phyloP scores from a whole-genome alignment of 2,888 invertebrate species.

The Anthoptus insignis region DNA sequence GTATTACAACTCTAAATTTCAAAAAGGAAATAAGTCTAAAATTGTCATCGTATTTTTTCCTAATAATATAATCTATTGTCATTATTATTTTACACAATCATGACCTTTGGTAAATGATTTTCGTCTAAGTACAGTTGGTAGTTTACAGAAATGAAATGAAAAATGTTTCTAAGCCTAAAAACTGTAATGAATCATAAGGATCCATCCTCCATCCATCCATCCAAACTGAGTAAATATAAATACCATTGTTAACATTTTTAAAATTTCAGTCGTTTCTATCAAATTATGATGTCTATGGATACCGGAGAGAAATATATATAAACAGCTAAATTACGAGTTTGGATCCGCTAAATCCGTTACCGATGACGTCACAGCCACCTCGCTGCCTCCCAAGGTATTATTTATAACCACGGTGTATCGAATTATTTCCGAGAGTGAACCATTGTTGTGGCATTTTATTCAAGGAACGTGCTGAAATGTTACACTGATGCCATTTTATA shows the following conservation, averaged over 20 bases:
- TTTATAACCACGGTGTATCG: constrained; percentile 53
- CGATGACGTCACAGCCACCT: constrained; percentile 62
- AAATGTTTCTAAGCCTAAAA: too few species aligned
- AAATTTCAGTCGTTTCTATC: neutral
- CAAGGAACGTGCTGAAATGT: constrained; percentile 36
- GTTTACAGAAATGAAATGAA: too few species aligned
- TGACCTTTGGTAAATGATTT: too few species aligned
- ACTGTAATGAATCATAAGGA: too few species aligned
- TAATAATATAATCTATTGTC: too few species aligned
- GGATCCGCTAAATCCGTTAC: constrained; percentile 58
- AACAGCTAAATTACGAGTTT: constrained; percentile 61
- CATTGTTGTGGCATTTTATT: constrained; percentile 47
- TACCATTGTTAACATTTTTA: neutral
- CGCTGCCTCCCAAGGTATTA: constrained; percentile 50
- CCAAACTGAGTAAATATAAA: too few species aligned
- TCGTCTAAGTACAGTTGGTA: too few species aligned
- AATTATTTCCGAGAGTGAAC: constrained; percentile 49
- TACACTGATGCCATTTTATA: constrained; percentile 11
- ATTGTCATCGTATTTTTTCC: too few species aligned
- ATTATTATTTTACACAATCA: too few species aligned
- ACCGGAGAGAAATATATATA: constrained; percentile 49
- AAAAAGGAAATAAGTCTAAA: too few species aligned
- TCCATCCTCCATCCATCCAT: too few species aligned
- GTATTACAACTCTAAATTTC: too few species aligned
- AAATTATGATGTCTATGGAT: constrained; percentile 39